phyloP scores from a whole-genome alignment of 92 coral and sea anemone species.

The Plumapathes pennacea region DNA sequence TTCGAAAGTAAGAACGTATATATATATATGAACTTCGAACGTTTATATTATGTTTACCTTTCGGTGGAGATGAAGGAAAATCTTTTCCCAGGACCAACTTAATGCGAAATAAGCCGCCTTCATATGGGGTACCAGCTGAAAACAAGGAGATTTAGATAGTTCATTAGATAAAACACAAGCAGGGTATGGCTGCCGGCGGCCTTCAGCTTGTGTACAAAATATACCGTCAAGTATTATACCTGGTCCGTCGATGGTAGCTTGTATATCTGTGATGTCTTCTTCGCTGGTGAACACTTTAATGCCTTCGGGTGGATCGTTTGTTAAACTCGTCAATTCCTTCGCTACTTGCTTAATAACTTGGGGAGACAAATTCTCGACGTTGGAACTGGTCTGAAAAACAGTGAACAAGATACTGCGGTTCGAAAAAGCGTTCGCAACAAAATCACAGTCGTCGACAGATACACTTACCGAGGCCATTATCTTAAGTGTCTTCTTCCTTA shows the following conservation, averaged over 20 bases:
- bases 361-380: constrained; percentile 97
- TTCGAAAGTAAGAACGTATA: background rate
- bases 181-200: background rate
- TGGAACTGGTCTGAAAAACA: constrained; percentile 81
- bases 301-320: constrained; percentile 96
- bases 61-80: constrained; percentile 95
- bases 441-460: background rate
- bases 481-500: background rate
- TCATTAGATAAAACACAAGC: background rate
- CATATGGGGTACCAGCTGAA: constrained; percentile 98
- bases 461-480: constrained; percentile 37
- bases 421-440: background rate
- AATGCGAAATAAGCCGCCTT: constrained; percentile 90
- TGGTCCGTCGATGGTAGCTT: constrained; percentile 99
- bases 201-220: background rate
- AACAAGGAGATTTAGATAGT: constrained; percentile 1
- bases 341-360: constrained; percentile 98
- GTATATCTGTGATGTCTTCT: constrained; percentile 95
- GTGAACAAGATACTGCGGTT: constrained; percentile 3
- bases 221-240: constrained; percentile 46
- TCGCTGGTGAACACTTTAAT: constrained; percentile 89
- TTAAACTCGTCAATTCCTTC: constrained; percentile 73
- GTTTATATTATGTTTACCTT: constrained; percentile 57
- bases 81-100: constrained; percentile 94
- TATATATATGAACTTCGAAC: no score